Conservation (phyloP, 2,797 vertebrate genomes). For the Borostomias antarcticus region DNA sequence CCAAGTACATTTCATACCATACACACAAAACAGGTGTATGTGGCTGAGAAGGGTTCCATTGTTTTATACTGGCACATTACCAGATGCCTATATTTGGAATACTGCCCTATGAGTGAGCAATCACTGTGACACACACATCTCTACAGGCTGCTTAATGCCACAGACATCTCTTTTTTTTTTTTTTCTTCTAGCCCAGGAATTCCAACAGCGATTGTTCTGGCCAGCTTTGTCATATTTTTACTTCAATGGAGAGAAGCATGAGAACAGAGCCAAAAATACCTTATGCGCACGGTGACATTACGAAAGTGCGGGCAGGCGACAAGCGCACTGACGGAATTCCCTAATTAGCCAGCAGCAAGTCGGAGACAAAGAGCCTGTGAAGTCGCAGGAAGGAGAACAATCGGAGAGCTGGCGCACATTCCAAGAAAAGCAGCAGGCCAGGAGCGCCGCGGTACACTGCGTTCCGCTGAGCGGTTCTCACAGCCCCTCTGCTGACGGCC, state of each 20-base stretch:
- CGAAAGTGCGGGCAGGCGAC: constrained; percentile 47
- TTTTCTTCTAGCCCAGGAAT: constrained; percentile 51
- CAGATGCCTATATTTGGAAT: constrained; percentile 25
- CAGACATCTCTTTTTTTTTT: constrained; percentile 50
- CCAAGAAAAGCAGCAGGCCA: constrained; percentile 74
- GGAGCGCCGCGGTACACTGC: not conserved
- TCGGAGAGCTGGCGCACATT: constrained; percentile 74
- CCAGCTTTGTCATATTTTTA: constrained; percentile 33
- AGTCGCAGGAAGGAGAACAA: constrained; percentile 82
- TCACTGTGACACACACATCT: constrained; percentile 2
- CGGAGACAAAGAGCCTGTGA: constrained; percentile 76
- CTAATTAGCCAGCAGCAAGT: constrained; percentile 74
- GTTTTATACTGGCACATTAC: not conserved
- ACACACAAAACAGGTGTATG: constrained; percentile 10
- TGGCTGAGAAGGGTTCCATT: constrained; percentile 31
- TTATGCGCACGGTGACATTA: constrained; percentile 62
- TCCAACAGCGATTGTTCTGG: constrained; percentile 55
- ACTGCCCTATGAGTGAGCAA: constrained; percentile 20
- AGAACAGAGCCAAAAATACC: constrained; percentile 74
- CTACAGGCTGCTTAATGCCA: constrained; percentile 31
- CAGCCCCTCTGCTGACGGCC: not conserved
- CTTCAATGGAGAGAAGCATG: constrained; percentile 53
- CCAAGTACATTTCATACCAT: constrained; percentile 34
- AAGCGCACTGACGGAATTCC: constrained; percentile 72
- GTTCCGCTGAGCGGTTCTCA: not conserved